Base-by-base conservation (phyloP, 2,113 vertebrate genomes). In the Prinia subflava region DNA sequence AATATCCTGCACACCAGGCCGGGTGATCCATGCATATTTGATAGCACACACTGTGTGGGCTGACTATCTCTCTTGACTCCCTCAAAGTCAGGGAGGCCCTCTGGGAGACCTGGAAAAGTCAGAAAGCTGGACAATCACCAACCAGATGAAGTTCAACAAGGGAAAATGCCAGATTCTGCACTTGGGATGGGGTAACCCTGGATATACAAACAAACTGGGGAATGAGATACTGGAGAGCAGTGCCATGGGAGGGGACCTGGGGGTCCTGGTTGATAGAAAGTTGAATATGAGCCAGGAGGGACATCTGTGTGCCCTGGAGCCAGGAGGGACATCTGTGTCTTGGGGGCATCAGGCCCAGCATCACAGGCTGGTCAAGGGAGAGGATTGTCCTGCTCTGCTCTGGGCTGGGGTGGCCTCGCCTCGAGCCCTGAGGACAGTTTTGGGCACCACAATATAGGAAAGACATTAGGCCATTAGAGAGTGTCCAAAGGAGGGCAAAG, bases 1-100 rank as follows among this genome's bases (percentile, higher is more conserved):
- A 97, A 95, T 69, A 92, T 95, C 93, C 92, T 93, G 93, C 68
- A 73, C 88, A 82, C 85, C 94, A 92, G 83, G 73, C 83, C 0
- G 49, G 76, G 76, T 33, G 88, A 88, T 52, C 64, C 16, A 31
- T 28, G 85, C 37, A 35, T 41, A 49, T 30, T 59, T 47, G 79
- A 81, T 11, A 87, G 83, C 56, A 37, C 68, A 24, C 88, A 10
- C 68, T 92, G 93, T 90, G 95, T 96, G 94, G 94, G 90, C 92
- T 95, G 71, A 42, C 18, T 41, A 80, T 84, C 67, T 81, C 92
- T 69, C 23, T 1, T 35, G 15, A 28, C 74, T 78, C 23, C 39
- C 55, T 53, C 0, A 0, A 39, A 78, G 64, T 55, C 33, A 53
- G n/a, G n/a, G 47, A 46, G 39, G 47, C 39, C 23, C 39, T 62